Percentiles rank a stretch among this genome's conserved stretches.
phyloP scores from a whole-genome alignment of 2,113 vertebrate species.

The Dromas ardeola region DNA sequence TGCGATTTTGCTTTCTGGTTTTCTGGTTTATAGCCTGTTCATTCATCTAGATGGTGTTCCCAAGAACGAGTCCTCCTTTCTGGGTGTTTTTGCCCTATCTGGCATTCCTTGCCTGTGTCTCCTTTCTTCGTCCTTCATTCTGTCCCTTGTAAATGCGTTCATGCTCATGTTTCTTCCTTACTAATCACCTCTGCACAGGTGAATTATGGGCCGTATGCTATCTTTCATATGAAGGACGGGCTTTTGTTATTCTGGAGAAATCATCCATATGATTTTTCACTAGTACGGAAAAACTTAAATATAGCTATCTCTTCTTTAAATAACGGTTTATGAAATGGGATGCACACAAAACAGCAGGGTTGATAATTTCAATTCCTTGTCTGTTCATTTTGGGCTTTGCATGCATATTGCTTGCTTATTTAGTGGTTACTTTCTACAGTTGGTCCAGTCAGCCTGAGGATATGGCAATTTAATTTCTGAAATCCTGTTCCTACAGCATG shows the following conservation, averaged over 20 bases:
- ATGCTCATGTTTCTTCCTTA: not conserved
- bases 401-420: not conserved
- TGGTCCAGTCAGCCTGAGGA: not conserved
- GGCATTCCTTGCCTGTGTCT: not conserved
- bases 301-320: not conserved
- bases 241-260: not conserved
- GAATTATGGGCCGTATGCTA: not conserved
- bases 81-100: not conserved
- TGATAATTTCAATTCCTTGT: not conserved
- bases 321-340: not conserved
- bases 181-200: not conserved
- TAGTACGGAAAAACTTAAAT: not conserved
- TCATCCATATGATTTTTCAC: not conserved
- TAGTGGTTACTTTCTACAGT: not conserved
- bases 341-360: not conserved
- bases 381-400: not conserved
- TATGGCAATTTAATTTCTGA: not conserved
- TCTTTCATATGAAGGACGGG: not conserved
- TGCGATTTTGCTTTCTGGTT: not conserved
- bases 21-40: not conserved
- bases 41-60: not conserved
- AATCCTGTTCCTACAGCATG: not conserved
- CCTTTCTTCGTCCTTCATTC: not conserved
- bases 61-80: not conserved
- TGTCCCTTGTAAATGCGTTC: not conserved